Percentiles rank a stretch among this genome's conserved stretches.
These are phyloP conservation scores for Drosophila ambigua DNA, from an alignment of 1,140 invertebrate species.

Conservation along the genomic window DNA sequence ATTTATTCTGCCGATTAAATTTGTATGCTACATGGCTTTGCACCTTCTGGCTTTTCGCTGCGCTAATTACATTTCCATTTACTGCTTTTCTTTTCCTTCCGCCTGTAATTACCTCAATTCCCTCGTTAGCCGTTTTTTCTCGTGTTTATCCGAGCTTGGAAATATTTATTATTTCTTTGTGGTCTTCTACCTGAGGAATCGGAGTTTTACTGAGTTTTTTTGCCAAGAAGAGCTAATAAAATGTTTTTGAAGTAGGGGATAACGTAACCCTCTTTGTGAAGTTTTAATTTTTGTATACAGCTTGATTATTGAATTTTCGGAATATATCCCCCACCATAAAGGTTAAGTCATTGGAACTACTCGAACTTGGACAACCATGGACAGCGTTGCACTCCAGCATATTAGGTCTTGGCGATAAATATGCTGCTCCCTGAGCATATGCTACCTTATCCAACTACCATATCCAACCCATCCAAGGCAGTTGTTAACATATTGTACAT, in stretches of 20 bases:
- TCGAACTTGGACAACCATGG: too few relatives aligned
- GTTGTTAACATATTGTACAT: slow-evolving; percentile 5
- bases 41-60: not conserved
- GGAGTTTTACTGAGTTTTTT: too few relatives aligned
- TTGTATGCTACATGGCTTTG: slow-evolving; percentile 4
- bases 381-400: slow-evolving; percentile 7
- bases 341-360: too few relatives aligned
- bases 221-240: too few relatives aligned
- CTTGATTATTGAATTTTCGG: too few relatives aligned
- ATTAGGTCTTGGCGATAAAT: slow-evolving; percentile 45
- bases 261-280: too few relatives aligned
- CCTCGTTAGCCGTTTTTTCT: slow-evolving; percentile 16
- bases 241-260: too few relatives aligned
- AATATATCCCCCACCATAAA: too few relatives aligned
- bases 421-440: slow-evolving; percentile 5
- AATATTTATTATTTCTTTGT: too few relatives aligned
- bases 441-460: slow-evolving; percentile 1
- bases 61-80: slow-evolving; percentile 25
- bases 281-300: too few relatives aligned
- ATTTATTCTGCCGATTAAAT: slow-evolving; percentile 11
- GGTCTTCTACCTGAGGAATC: too few relatives aligned
- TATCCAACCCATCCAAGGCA: not conserved
- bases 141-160: not conserved
- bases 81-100: slow-evolving; percentile 6
- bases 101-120: slow-evolving; percentile 32